These are phyloP conservation scores for Poecile atricapillus DNA, from an alignment of 2,113 vertebrate species.

Conservation along the genomic window DNA sequence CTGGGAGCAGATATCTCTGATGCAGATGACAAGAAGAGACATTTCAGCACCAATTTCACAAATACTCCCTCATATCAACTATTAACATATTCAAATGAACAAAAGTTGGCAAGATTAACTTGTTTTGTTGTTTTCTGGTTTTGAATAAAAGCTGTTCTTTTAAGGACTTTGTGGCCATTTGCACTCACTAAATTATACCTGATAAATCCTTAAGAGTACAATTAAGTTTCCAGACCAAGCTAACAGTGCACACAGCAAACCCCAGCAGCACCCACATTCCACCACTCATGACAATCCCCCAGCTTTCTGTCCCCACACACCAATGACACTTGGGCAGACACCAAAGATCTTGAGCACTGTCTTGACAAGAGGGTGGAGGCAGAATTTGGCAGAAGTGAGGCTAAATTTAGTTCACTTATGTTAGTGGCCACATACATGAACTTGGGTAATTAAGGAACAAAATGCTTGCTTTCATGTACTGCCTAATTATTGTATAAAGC, in stretches of 20 bases:
- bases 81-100: background rate
- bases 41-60: background rate
- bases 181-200: background rate
- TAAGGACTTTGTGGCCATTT: background rate
- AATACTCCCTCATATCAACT: background rate
- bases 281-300: background rate
- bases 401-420: background rate
- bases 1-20: background rate
- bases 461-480: background rate
- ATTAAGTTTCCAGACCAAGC: background rate
- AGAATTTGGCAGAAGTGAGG: rapidly evolving
- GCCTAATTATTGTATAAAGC: background rate
- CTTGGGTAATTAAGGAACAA: background rate
- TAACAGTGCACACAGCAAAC: background rate
- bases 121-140: background rate
- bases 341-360: background rate
- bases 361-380: background rate
- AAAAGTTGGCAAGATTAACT: background rate
- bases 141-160: background rate
- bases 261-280: background rate
- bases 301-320: background rate
- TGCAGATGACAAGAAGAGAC: background rate
- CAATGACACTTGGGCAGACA: background rate
- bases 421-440: background rate
- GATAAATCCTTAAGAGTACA: background rate